Base-by-base conservation (phyloP, 2,888 invertebrate species). In the Lasioglossum morio region DNA sequence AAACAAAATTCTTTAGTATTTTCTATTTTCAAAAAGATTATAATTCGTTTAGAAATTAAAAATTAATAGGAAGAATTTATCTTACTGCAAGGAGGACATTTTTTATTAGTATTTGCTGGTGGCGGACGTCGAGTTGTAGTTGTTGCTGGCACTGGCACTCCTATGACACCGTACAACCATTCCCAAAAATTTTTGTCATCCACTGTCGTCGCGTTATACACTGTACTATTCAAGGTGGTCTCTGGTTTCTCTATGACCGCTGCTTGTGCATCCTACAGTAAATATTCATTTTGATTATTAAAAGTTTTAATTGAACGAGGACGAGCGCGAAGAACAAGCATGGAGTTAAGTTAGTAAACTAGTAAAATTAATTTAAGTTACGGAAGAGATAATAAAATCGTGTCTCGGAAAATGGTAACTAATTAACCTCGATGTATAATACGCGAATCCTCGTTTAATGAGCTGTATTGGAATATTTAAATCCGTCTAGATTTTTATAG, bases 11-110 rank as follows among this genome's bases (percentile, higher is more conserved):
- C 57, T n/a, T n/a, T 57, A 60, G 5, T 27, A 14, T 27, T 12
- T 12, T 4, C 14, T 27, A 8, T 8, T 8, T 53, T 23, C 14
- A 2, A 14, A 27, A 14, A 60, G n/a, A 60, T 60, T 27, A 14
- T 3, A 60, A 27, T 34, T 63, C 16, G 23, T 19, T 16, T n/a
- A 10, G 14, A 14, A 60, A 5, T 60, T 14, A 27, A 1, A 27
- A 8, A 69, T 14, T n/a, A 34, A 4, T 16, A 3, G 10, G 14
- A 72, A 43, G 16, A 8, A 63, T 72, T 3, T 19, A 72, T 86
- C 96, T 96, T 91, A 97, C 97, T 95, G 92, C 97, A 97, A 72
- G 95, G 90, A 14, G 95, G 95, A 91, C 97, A 97, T 43, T 95
- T 92, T 5, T 94, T 93, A 0, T 94, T 93, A 0, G 96, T 95